Base-by-base conservation (phyloP, 2,888 invertebrate genomes). In the Mesorhabditis sp. region DNA sequence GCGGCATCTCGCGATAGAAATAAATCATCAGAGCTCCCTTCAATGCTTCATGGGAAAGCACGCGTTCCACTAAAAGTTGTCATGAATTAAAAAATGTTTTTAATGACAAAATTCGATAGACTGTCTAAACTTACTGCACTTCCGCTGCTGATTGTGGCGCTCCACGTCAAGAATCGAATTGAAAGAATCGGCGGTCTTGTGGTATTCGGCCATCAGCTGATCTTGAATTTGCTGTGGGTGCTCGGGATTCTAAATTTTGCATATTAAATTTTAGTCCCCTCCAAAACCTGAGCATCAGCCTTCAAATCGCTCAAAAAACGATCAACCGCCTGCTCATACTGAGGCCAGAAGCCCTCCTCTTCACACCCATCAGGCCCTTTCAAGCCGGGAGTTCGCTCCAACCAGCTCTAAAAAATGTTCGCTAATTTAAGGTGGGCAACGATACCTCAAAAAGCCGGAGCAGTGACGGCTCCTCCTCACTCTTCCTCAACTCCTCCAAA, bases 21-120 rank as follows among this genome's bases (percentile, higher is more conserved):
- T 93, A 95, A 70, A 98, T 95, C 93, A 98, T 93, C 85, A 98
- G 92, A 43, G 97, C 97, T 4, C 97, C 98, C 86, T 96, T 95
- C 68, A 97, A 88, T 0, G 97, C 97, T 71, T 90, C 90, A 87
- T 96, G 93, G 4, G 92, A 92, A 80, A 98, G 91, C 74, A 95
- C 89, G 70, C 95, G 89, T 81, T 94, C 94, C 13, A 88, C 88
- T 87, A 71, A 15, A 77, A 76, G 45, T 66, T 45, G 44, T 45
- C 65, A 42, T 41, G 41, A 68, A 42, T 42, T 43, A 43, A 4
- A 44, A 65, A 13, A 2, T 41, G 4, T 62, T 45, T 45, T 44
- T 28, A 15, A 15, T 28, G 13, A 28, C n/a, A 61, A 70, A 61
- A 10, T 13, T 62, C 43, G 13, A 43, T 13, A 6, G 13, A 4